Conservation (phyloP, 64 coral and sea anemone genomes). For the Porites lutea region DNA sequence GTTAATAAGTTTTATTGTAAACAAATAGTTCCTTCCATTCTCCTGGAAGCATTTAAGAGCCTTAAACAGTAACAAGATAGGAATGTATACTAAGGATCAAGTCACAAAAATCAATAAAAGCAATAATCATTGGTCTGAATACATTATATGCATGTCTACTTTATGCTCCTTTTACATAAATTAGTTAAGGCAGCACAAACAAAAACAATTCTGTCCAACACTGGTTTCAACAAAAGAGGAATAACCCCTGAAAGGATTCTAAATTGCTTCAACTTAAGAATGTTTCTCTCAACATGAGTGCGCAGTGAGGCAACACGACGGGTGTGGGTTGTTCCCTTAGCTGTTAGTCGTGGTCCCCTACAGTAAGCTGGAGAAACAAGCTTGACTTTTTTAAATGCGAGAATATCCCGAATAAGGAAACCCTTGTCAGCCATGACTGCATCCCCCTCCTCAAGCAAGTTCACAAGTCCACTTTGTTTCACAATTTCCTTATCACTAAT, state of each 20-base stretch:
- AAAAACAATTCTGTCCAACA: conserved; percentile 80
- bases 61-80: background rate
- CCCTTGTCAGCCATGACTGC: conserved; percentile 85
- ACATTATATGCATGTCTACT: conserved; percentile 11
- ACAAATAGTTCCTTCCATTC: conserved; percentile 16
- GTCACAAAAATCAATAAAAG: conserved; percentile 35
- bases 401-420: conserved; percentile 78
- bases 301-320: conserved; percentile 70
- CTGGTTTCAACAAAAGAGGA: conserved; percentile 64
- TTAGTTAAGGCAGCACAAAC: conserved; percentile 52
- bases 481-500: conserved; percentile 82
- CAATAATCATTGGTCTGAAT: background rate
- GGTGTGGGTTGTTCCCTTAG: conserved; percentile 53
- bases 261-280: conserved; percentile 77
- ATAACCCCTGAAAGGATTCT: conserved; percentile 71
- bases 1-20: conserved; percentile 45
- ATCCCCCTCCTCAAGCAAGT: conserved; percentile 79
- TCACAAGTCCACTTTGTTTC: conserved; percentile 47
- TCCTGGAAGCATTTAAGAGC: background rate
- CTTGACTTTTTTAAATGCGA: conserved; percentile 74
- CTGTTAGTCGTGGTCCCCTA: conserved; percentile 58
- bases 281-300: conserved; percentile 78
- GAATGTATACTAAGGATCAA: too few species aligned
- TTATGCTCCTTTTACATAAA: conserved; percentile 34
- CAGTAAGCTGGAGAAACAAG: conserved; percentile 87